Evolutionary conservation across 92 coral and sea anemone genomes (phyloP), one percentile per base, ranked within the genome.

Genomic region (Isaurus tuberculatus): DNA sequence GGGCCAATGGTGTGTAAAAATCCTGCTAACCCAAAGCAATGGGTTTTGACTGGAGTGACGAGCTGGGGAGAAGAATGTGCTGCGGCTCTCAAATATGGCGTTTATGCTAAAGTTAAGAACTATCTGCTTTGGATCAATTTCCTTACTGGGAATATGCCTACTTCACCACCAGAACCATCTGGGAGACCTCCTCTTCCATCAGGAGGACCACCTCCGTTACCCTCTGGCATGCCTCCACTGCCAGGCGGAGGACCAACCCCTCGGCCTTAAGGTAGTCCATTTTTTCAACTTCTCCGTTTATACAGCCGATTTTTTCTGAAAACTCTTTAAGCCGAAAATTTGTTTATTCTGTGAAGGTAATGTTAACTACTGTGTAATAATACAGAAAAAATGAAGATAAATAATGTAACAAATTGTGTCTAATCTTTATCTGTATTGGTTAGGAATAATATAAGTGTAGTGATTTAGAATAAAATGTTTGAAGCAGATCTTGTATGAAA

Each of bases 61-160:
- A 89, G 93, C 55, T 92, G 95, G 95, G 95, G 95, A 0, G 91
- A 92, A 27, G 93, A 90, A 46, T 92, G 95, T 31, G 95, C 95
- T 14, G 77, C 91, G 58, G 92, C 92, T n/a, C 83, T 92, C 40
- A 92, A 92, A 74, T 92, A 89, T 27, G 95, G 95, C 9, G 90
- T 92, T 19, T 92, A 89, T 71, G 89, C 91, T 7, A 92, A 92
- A 55, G 79, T 89, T 5, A 86, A 85, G 26, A 79, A 83, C 19
- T 92, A 89, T 27, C 79, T 84, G n/a, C 93, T 53, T 15, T 92
- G 95, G 95, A 80, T 92, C 11, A 92, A 89, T 70, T 72, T 86
- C 20, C 31, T 92, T 2, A 87, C 88, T 17, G 93, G 91, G 1
- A 90, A 84, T 26, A 33, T 64, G 85, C 75, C 77, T n/a, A 81